Base-by-base conservation (phyloP, 2,888 invertebrate species). In the Pegoplata infirma region DNA sequence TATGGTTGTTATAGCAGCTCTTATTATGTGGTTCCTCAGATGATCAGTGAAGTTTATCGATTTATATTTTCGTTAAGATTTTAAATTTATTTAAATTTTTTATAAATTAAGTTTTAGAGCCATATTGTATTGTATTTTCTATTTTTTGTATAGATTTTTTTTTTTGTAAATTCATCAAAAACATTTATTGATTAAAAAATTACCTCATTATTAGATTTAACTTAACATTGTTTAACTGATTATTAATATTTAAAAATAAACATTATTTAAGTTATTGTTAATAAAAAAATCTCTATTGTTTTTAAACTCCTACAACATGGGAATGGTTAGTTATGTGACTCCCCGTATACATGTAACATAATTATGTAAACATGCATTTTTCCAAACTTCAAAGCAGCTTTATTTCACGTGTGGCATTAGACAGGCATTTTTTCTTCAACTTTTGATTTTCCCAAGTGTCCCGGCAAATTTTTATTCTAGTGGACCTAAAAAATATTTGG, bases 171-270 rank as follows among this genome's bases (percentile, higher is more conserved):
- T 58, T 25, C 17, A 36, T 19, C 17, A 21, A 44, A 59, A n/a
- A 10, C 25, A 56, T 44, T 12, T 25, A 44, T 66, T 66, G 23
- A 49, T 21, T 10, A 16, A 51, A 59, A 64, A 25, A 47, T 51
- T 75, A 68, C 68, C 68, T 75, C 68, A 47, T 25, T 49, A 46
- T 32, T 61, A 47, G 12, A 75, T 44, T 74, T 53, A 46, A 17
- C n/a, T n/a, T 79, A 46, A 14, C n/a, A n/a, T 14, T 66, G 3
- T 49, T 21, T 63, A 56, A 32, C 19, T 63, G n/a, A 21, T 19
- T 28, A 19, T 68, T 76, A 7, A 23, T 77, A 28, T 47, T 55
- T 40, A 67, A 49, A 49, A 63, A 19, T 17, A 53, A 28, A 53
- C 6, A 16, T 16, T n/a, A 40, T 32, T 28, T 55, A 55, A 55